Percentiles rank a stretch among this genome's conserved stretches.
Conservation (phyloP, 2,888 invertebrate genomes). For the Rambutsinella grinnellia region DNA sequence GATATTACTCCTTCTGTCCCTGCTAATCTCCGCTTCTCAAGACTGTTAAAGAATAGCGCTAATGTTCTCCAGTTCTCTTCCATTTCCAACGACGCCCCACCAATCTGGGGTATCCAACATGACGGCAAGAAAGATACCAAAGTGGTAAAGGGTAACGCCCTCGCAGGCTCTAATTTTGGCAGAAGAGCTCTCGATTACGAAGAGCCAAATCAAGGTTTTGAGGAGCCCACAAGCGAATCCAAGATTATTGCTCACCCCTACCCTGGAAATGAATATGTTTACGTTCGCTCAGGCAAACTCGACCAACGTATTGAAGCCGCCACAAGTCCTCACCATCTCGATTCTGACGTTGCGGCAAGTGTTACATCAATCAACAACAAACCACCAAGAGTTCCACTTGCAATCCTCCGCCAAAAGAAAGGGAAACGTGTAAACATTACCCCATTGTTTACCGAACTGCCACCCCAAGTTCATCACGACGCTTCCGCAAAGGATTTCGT, state of each 20-base stretch:
- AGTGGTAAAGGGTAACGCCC: conserved; percentile 22
- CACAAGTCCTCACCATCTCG: conserved; percentile 20
- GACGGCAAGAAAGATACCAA: conserved; percentile 45
- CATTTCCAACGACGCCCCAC: conserved; percentile 62
- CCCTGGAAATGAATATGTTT: conserved; percentile 64
- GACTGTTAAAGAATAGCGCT: conserved; percentile 63
- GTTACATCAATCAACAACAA: conserved; percentile 62
- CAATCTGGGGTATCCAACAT: conserved; percentile 49
- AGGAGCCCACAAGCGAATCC: conserved; percentile 39
- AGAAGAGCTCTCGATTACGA: conserved; percentile 53
- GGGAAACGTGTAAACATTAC: conserved; percentile 64
- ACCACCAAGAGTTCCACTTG: conserved; percentile 61
- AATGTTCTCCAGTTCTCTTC: conserved; percentile 64
- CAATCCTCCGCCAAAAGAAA: conserved; percentile 61
- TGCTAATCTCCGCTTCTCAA: conserved; percentile 59
- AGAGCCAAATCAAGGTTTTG: conserved; percentile 30
- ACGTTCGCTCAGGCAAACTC: conserved; percentile 49
- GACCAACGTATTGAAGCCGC: conserved; percentile 11
- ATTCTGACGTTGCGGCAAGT: conserved; percentile 37
- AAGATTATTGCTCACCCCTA: conserved; percentile 55
- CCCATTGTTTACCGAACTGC: conserved; percentile 58
- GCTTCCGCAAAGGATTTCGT: conserved; percentile 36
- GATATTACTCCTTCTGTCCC: conserved; percentile 6
- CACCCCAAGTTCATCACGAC: conserved; percentile 29
- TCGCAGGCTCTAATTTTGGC: conserved; percentile 42